A percentile compares a stretch with the other conserved stretches of the same genome.
Conservation (phyloP, 53 echinoderm and acorn worm genomes). For the Henricia sp. region DNA sequence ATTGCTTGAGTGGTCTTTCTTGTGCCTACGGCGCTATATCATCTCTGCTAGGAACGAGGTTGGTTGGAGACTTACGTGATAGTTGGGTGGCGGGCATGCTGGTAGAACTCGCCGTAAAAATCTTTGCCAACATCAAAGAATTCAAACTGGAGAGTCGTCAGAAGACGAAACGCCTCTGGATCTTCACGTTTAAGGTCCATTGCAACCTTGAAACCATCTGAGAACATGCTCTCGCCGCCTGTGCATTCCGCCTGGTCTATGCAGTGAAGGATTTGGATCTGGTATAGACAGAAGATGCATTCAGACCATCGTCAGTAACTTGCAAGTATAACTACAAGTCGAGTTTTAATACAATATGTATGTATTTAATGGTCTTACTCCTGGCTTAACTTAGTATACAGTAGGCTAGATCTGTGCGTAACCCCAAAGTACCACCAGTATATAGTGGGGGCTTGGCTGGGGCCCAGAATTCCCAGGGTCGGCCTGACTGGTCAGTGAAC, state of each 20-base stretch:
- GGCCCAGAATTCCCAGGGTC: too few species aligned
- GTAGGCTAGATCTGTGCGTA: not conserved
- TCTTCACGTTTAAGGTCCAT: constrained; percentile 56
- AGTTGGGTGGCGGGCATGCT: constrained; percentile 51
- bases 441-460: not conserved
- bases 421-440: not conserved
- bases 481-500: too few species aligned
- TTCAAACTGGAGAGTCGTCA: constrained; percentile 50
- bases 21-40: not conserved
- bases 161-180: constrained; percentile 67
- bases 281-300: not conserved
- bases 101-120: constrained; percentile 63
- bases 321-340: not conserved
- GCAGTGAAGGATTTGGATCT: constrained; percentile 72
- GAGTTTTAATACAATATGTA: not conserved
- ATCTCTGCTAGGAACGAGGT: not conserved
- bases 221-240: constrained; percentile 72
- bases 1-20: not conserved
- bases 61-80: constrained; percentile 58
- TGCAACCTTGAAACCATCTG: constrained; percentile 71
- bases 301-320: not conserved
- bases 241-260: constrained; percentile 64
- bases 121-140: constrained; percentile 72
- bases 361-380: not conserved
- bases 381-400: not conserved